Conservation (phyloP, 2,113 vertebrate genomes). For the Rallus limicola region DNA sequence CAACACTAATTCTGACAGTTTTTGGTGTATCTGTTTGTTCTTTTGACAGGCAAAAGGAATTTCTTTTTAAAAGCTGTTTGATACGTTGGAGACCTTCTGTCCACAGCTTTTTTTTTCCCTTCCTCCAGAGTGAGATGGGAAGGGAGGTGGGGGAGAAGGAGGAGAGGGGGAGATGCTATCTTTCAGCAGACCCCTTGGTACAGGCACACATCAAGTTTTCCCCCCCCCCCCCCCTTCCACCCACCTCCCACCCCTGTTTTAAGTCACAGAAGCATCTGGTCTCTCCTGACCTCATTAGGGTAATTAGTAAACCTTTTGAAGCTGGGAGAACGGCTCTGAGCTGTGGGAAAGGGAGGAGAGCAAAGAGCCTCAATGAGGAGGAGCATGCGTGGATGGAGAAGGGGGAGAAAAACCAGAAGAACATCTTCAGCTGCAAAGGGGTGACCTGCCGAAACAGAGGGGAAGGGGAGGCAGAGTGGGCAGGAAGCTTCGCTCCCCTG, state of each 20-base stretch:
- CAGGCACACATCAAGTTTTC: background rate
- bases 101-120: background rate
- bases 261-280: slow-evolving; percentile 62
- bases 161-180: background rate
- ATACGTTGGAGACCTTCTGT: slow-evolving; percentile 65
- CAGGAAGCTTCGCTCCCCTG: background rate
- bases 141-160: background rate
- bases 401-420: background rate
- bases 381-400: background rate
- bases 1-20: slow-evolving; percentile 58
- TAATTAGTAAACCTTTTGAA: slow-evolving; percentile 80
- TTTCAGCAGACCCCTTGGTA: background rate
- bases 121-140: background rate
- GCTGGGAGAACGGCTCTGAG: slow-evolving; percentile 64
- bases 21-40: slow-evolving; percentile 44
- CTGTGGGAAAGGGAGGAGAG: slow-evolving; percentile 53
- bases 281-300: slow-evolving; percentile 81
- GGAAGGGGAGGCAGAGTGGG: background rate
- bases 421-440: background rate
- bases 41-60: slow-evolving; percentile 58
- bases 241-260: background rate
- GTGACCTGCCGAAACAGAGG: background rate
- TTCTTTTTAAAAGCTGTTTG: slow-evolving; percentile 69
- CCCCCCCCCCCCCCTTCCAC: background rate
- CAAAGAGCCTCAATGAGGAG: background rate